A percentile compares a stretch with the other conserved stretches of the same genome.
phyloP scores from a whole-genome alignment of 2,113 vertebrate species.

The Strix uralensis region DNA sequence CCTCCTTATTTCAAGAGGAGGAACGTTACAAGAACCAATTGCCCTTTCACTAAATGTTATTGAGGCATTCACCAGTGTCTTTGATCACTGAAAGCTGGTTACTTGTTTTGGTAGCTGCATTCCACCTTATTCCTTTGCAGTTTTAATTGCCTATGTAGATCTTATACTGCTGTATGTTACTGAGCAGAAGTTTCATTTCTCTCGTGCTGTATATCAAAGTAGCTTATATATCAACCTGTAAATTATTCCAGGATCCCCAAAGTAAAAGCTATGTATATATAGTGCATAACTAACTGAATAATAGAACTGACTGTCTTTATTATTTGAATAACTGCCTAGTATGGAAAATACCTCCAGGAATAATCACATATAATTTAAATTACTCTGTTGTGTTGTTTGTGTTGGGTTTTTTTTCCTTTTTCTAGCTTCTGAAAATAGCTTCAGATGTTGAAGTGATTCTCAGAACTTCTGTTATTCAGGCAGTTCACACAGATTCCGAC shows the following conservation, averaged over 20 bases:
- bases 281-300: background rate
- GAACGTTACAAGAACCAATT: background rate
- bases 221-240: background rate
- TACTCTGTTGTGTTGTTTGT: background rate
- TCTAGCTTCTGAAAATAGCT: conserved; percentile 78
- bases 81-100: background rate
- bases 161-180: background rate
- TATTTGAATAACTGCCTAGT: background rate
- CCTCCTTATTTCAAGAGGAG: background rate
- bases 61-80: background rate
- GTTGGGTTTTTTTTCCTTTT: background rate
- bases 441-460: conserved; percentile 81
- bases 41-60: background rate
- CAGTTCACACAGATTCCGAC: conserved; percentile 70
- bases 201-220: background rate
- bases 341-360: background rate
- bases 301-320: background rate
- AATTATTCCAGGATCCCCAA: background rate
- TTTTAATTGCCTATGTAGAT: background rate
- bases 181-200: background rate
- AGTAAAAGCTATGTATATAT: background rate
- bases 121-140: background rate
- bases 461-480: conserved; percentile 80
- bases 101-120: background rate
- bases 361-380: background rate